These are phyloP conservation scores for Cartodere bifasciata DNA, from an alignment of 2,888 invertebrate species.

Conservation along the genomic window DNA sequence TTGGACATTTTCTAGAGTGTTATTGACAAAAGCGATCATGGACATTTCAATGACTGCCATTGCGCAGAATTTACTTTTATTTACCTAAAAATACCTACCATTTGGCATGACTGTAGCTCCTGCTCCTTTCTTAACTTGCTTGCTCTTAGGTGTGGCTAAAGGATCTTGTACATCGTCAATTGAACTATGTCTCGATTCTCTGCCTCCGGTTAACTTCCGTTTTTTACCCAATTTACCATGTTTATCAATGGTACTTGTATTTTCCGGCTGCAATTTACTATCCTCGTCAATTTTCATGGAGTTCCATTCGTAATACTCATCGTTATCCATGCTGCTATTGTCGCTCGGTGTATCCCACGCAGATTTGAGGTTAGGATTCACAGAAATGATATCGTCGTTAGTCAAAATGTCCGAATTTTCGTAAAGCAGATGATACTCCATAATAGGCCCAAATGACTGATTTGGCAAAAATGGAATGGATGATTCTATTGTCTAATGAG, in stretches of 20 bases:
- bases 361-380: constrained; percentile 22
- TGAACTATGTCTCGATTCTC: too few relatives aligned
- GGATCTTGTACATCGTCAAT: too few relatives aligned
- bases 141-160: too few relatives aligned
- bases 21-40: too few relatives aligned
- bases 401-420: constrained; percentile 26
- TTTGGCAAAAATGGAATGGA: too few relatives aligned
- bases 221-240: too few relatives aligned
- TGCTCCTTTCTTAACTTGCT: too few relatives aligned
- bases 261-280: constrained; percentile 4
- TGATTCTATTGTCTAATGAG: too few relatives aligned
- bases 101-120: constrained; percentile 5
- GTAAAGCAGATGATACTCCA: constrained; percentile 35
- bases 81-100: constrained; percentile 14
- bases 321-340: constrained; percentile 28
- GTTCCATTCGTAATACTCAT: constrained; percentile 34
- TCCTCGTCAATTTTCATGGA: constrained; percentile 29
- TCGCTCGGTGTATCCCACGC: constrained; percentile 27
- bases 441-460: constrained; percentile 20
- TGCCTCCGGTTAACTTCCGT: too few relatives aligned
- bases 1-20: too few relatives aligned
- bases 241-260: too few relatives aligned
- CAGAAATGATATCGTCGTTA: constrained; percentile 18
- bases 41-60: too few relatives aligned
- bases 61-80: constrained; percentile 11